Base-by-base conservation (phyloP, 2,113 vertebrate species). In the Phrynosoma platyrhinos region DNA sequence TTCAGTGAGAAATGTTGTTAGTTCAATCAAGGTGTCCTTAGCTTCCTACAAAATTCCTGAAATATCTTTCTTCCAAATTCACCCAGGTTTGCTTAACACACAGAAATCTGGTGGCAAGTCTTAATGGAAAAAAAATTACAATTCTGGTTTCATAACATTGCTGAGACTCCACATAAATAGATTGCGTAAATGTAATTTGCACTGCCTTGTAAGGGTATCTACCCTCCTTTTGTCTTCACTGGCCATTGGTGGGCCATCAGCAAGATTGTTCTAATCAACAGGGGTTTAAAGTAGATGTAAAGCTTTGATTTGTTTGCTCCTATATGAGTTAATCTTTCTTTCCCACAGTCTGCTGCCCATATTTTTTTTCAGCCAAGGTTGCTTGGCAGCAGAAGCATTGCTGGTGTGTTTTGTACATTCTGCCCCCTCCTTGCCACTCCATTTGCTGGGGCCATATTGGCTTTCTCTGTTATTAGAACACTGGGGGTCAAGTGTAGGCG, bases 401-500 rank as follows among this genome's bases (percentile, higher is more conserved):
- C 27, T 23, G 76, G 27, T 90, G 71, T 93, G 89, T 0, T 92
- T 94, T 93, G 81, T 90, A 84, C 72, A 87, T 93, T 89, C 78
- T 86, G 83, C 79, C 77, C 62, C 82, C 95, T 94, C 64, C 96
- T 95, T 95, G 91, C 94, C 85, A 74, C 85, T 96, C 77, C 84
- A 84, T 95, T 94, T 94, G 90, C 89, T 95, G 82, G 84, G 91
- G 68, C 92, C 89, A 74, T 92, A 88, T 85, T 96, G 95, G 95
- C 95, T 91, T 95, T 92, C 92, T 95, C 91, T 83, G 91, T 93
- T 95, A 94, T 96, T 92, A 75, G 87, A 94, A 93, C 89, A 92
- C 93, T 90, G 5, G 89, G 88, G 95, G 96, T 97, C 96, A 96
- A 97, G 96, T 95, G 92, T 95, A 97, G 95, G 94, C 91, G n/a